A percentile compares a stretch with the other conserved stretches of the same genome.
These are phyloP conservation scores for Staurois parvus DNA, from an alignment of 2,797 vertebrate species.

Conservation along the genomic window DNA sequence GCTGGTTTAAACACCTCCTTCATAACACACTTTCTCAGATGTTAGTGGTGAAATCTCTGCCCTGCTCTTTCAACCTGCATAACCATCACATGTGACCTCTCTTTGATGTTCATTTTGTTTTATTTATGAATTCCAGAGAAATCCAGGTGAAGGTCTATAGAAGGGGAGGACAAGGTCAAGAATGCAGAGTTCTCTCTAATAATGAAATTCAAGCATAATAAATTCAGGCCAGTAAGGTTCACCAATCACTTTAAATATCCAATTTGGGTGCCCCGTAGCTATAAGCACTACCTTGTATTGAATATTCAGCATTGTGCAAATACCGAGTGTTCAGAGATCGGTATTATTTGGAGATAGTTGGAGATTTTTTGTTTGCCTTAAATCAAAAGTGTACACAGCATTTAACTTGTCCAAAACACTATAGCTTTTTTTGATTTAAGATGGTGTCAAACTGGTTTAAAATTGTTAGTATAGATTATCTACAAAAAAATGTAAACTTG, in stretches of 20 bases:
- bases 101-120: too few relatives aligned
- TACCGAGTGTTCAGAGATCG: not conserved
- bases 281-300: conserved; percentile 58
- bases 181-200: too few relatives aligned
- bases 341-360: not conserved
- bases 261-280: not conserved
- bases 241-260: too few relatives aligned
- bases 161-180: too few relatives aligned
- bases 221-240: too few relatives aligned
- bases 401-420: not conserved
- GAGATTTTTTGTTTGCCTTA: conserved; percentile 66
- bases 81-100: too few relatives aligned
- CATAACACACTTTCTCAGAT: too few relatives aligned
- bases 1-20: too few relatives aligned
- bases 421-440: conserved; percentile 12
- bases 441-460: not conserved
- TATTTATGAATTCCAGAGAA: not conserved
- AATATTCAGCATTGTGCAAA: conserved; percentile 54
- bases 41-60: too few relatives aligned
- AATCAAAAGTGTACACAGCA: conserved; percentile 61
- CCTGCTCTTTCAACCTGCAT: too few relatives aligned
- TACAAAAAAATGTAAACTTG: conserved; percentile 69
- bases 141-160: not conserved
- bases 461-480: not conserved
- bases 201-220: too few relatives aligned